Conservation (phyloP, 2,888 invertebrate species). For the Trichopria drosophilae region DNA sequence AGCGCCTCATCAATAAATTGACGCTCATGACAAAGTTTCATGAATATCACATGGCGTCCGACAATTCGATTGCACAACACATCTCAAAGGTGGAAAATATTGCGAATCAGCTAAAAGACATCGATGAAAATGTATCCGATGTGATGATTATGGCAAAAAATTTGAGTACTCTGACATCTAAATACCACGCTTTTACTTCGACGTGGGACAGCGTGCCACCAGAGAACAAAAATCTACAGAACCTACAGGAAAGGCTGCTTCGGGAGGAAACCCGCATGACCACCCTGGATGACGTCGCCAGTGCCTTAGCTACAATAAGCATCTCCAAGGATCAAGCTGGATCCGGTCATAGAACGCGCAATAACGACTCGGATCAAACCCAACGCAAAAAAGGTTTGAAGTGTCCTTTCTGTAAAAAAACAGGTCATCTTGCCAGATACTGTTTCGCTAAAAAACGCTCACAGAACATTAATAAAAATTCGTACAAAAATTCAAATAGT, state of each 20-base stretch:
- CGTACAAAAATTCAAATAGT: background rate
- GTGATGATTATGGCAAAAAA: slow-evolving; percentile 15
- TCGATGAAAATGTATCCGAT: background rate
- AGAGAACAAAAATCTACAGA: slow-evolving; percentile 11
- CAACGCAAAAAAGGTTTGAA: slow-evolving; percentile 9
- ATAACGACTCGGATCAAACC: background rate
- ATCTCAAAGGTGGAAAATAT: slow-evolving; percentile 9
- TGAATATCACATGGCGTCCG: slow-evolving; percentile 8
- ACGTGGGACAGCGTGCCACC: slow-evolving; percentile 21
- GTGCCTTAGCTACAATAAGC: slow-evolving; percentile 7
- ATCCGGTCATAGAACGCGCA: too few species aligned
- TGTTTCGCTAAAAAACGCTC: slow-evolving; percentile 13
- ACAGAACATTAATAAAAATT: background rate
- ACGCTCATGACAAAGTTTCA: slow-evolving; percentile 12
- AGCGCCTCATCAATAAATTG: slow-evolving; percentile 14
- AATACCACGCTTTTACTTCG: slow-evolving; percentile 6
- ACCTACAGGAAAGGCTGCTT: slow-evolving; percentile 24
- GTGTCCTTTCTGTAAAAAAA: slow-evolving; percentile 18
- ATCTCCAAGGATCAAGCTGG: background rate
- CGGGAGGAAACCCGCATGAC: slow-evolving; percentile 21
- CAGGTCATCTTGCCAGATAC: slow-evolving; percentile 15
- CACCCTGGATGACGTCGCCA: slow-evolving; percentile 6
- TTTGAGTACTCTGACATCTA: slow-evolving; percentile 2
- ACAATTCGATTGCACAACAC: slow-evolving; percentile 4
- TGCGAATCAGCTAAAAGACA: slow-evolving; percentile 17